Conservation (phyloP, 2,113 vertebrate species). For the Xiphias gladius region DNA sequence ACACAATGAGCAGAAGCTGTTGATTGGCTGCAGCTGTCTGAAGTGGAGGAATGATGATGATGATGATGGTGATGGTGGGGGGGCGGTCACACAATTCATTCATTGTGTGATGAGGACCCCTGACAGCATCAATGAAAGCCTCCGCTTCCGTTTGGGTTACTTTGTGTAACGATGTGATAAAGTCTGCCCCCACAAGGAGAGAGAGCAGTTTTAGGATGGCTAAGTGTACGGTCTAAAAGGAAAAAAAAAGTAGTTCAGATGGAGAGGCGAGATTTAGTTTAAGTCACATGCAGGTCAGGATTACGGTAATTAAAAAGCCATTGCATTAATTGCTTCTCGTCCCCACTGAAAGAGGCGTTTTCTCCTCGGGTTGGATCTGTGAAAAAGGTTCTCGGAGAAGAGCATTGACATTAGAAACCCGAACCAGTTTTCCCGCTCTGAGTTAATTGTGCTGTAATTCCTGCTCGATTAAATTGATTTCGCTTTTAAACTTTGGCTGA, state of each 20-base stretch:
- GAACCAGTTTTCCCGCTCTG: background rate
- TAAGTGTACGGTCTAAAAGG: background rate
- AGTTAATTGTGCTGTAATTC: slow-evolving; percentile 4
- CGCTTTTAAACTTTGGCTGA: background rate
- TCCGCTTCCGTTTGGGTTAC: background rate
- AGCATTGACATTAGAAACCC: background rate
- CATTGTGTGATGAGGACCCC: slow-evolving; percentile 13
- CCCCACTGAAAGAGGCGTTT: background rate
- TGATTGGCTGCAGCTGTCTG: slow-evolving; percentile 66
- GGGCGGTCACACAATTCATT: background rate
- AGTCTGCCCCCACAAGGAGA: background rate
- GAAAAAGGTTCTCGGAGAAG: background rate
- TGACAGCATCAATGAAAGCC: slow-evolving; percentile 1
- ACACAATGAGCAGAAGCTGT: slow-evolving; percentile 49
- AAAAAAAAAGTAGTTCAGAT: slow-evolving; percentile 4
- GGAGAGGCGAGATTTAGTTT: slow-evolving; percentile 4
- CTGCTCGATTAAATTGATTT: background rate
- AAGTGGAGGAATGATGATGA: background rate
- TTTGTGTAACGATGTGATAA: background rate
- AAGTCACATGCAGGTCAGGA: slow-evolving; percentile 26
- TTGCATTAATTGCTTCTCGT: slow-evolving; percentile 29
- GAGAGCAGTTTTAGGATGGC: background rate
- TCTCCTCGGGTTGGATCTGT: background rate
- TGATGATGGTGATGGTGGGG: background rate
- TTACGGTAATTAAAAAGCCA: slow-evolving; percentile 15